These are phyloP conservation scores for Reinhardtius hippoglossoides DNA, from an alignment of 2,113 vertebrate species.

Conservation along the genomic window DNA sequence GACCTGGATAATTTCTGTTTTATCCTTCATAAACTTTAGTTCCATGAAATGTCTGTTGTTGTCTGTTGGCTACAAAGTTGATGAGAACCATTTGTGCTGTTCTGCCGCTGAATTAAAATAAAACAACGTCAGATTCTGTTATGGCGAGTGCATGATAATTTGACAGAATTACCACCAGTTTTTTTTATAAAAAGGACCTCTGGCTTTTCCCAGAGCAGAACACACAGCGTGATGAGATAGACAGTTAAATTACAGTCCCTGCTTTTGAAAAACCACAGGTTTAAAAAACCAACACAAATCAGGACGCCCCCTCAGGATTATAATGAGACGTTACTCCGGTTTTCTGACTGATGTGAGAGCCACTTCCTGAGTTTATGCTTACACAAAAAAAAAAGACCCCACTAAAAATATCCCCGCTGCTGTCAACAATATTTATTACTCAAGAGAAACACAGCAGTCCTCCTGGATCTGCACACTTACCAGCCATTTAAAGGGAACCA, in stretches of 20 bases:
- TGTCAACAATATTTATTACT: constrained; percentile 22
- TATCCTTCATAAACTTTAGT: too few relatives aligned
- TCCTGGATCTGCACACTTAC: constrained; percentile 7
- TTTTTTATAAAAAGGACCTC: neutral
- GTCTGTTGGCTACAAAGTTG: neutral
- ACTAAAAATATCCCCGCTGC: constrained; percentile 33
- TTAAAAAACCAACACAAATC: neutral
- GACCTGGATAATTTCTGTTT: too few relatives aligned
- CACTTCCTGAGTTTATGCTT: neutral
- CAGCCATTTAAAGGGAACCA: constrained; percentile 37
- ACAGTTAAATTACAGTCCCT: constrained; percentile 14
- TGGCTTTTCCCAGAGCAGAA: neutral
- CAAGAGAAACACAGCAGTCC: constrained; percentile 12
- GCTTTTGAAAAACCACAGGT: constrained; percentile 7
- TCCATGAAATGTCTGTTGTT: neutral
- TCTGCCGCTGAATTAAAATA: constrained; percentile 3
- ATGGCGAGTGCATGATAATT: neutral
- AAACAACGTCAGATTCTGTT: neutral
- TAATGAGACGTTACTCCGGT: constrained; percentile 1
- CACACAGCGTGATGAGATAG: neutral
- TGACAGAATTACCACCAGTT: neutral
- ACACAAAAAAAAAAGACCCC: neutral
- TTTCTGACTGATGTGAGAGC: constrained; percentile 12
- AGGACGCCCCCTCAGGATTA: neutral
- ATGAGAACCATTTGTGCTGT: constrained; percentile 2